Evolutionary conservation across 23 tunicate species (phyloP).

Genomic region (Diplosoma virens): DNA sequence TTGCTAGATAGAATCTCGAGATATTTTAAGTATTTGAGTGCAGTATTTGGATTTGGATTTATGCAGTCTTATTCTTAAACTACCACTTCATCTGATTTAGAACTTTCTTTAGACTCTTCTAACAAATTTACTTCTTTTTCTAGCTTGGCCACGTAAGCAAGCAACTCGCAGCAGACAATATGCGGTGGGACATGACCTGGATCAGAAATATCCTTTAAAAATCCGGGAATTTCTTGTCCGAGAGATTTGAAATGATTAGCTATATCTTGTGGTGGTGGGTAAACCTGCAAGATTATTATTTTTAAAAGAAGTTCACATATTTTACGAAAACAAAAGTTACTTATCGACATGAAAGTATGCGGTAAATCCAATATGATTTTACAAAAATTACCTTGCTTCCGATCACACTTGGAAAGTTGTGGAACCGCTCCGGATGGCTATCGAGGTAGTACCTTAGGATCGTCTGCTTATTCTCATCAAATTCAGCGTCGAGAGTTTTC

Average conservation of each 20-base stretch:
- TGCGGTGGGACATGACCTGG: slow-evolving; percentile 75
- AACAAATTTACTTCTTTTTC: slow-evolving; percentile 20
- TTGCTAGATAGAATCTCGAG: too few relatives aligned
- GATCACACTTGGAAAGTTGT: slow-evolving; percentile 66
- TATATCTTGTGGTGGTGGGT: slow-evolving; percentile 62
- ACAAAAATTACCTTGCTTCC: slow-evolving; percentile 63
- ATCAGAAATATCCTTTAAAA: slow-evolving; percentile 69
- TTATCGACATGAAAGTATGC: too few relatives aligned
- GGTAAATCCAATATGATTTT: too few relatives aligned
- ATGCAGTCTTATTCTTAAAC: not conserved
- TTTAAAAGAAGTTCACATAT: too few relatives aligned
- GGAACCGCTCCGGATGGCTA: slow-evolving; percentile 64
- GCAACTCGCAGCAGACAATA: slow-evolving; percentile 58
- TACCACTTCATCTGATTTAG: not conserved
- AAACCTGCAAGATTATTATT: slow-evolving; percentile 39
- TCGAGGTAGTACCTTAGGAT: slow-evolving; percentile 48
- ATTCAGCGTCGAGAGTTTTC: slow-evolving; percentile 42
- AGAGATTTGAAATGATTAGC: slow-evolving; percentile 38
- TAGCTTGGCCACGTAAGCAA: slow-evolving; percentile 41
- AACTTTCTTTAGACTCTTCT: not conserved
- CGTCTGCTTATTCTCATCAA: slow-evolving; percentile 41
- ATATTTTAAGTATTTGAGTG: too few relatives aligned
- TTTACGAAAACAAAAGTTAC: too few relatives aligned
- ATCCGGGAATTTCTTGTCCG: slow-evolving; percentile 47
- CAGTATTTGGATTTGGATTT: not conserved